A percentile compares a stretch with the other conserved stretches of the same genome.
Evolutionary conservation across 2,113 vertebrate species (phyloP).

Genomic region (Pseudorectes ferrugineus): DNA sequence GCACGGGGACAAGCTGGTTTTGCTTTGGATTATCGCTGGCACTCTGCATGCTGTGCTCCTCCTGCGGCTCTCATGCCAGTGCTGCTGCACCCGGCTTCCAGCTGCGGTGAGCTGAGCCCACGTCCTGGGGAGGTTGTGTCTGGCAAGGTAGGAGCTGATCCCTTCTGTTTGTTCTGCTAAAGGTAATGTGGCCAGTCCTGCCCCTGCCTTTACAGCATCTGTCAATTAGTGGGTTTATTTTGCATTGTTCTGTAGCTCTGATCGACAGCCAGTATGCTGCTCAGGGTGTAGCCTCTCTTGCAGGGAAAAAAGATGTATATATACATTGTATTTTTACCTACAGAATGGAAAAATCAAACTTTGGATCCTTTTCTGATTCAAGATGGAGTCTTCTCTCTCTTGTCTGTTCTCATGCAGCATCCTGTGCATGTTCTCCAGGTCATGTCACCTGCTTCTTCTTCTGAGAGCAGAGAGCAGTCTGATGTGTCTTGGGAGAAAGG

Average conservation of each 20-base stretch:
- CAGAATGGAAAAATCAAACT: neutral
- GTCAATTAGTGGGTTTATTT: neutral
- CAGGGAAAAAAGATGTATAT: neutral
- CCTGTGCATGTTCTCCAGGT: neutral
- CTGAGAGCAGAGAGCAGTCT: neutral
- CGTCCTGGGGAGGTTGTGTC: neutral
- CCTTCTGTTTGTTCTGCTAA: neutral
- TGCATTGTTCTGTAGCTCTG: neutral
- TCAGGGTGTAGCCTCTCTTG: neutral
- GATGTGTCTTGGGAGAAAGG: neutral
- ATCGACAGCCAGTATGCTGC: neutral
- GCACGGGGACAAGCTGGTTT: neutral
- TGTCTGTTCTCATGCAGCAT: neutral
- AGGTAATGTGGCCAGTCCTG: neutral
- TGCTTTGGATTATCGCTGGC: neutral
- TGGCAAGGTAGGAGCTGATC: conserved; percentile 32
- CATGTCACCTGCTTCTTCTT: neutral
- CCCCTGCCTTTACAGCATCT: neutral
- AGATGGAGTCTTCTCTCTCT: neutral
- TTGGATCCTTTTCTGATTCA: neutral
- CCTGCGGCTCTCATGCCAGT: neutral
- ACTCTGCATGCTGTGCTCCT: neutral
- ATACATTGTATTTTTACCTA: neutral
- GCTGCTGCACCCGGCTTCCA: neutral
- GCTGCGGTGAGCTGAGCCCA: neutral